Conservation (phyloP, 2,888 invertebrate species). For the Azorinus chamasolen region DNA sequence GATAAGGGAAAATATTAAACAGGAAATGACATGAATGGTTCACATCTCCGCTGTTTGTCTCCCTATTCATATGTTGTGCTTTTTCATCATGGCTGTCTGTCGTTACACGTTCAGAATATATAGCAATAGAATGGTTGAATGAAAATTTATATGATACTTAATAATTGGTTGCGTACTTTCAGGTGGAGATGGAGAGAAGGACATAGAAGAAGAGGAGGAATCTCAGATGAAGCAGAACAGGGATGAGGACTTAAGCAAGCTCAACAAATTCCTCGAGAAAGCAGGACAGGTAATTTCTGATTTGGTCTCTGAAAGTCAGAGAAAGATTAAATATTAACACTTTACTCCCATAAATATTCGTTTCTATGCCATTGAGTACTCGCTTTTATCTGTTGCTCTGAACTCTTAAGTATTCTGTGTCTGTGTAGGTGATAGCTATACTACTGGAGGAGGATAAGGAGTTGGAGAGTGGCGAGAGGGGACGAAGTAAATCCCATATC, state of each 20-base stretch:
- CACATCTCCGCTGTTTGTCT: too few relatives aligned
- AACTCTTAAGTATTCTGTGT: neutral
- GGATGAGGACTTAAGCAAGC: conserved; percentile 73
- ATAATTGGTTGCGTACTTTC: conserved; percentile 1
- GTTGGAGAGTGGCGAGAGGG: conserved; percentile 44
- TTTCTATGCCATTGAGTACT: too few relatives aligned
- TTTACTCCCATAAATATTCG: too few relatives aligned
- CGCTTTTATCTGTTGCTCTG: too few relatives aligned
- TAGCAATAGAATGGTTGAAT: too few relatives aligned
- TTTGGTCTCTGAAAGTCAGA: neutral
- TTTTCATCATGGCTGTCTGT: too few relatives aligned
- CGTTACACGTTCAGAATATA: too few relatives aligned
- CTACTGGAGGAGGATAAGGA: conserved; percentile 80
- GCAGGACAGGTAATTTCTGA: conserved; percentile 81
- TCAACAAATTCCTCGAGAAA: conserved; percentile 83
- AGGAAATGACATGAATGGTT: too few relatives aligned
- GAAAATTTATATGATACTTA: too few relatives aligned
- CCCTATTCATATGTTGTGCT: too few relatives aligned
- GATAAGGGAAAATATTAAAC: too few relatives aligned
- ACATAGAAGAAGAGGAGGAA: conserved; percentile 72
- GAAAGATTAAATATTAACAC: neutral
- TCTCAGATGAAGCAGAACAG: conserved; percentile 63
- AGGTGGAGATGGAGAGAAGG: conserved; percentile 80
- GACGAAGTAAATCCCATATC: conserved; percentile 73
- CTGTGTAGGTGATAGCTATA: conserved; percentile 78